phyloP scores from a whole-genome alignment of 2,113 vertebrate species.

The Limanda limanda region DNA sequence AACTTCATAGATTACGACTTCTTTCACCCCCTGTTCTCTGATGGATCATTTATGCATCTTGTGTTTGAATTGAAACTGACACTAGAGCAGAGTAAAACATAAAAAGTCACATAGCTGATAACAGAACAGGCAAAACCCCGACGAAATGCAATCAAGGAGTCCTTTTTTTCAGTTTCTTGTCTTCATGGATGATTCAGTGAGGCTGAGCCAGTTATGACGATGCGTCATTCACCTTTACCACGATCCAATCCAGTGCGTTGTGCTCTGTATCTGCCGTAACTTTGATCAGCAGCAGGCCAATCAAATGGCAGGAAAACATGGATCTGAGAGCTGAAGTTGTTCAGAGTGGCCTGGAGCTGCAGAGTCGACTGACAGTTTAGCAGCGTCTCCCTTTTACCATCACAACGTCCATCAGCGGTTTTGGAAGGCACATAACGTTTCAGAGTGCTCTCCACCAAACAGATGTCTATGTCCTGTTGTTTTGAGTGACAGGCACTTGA shows the following conservation, averaged over 20 bases:
- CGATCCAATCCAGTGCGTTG: neutral
- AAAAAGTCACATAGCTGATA: constrained; percentile 43
- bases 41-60: constrained; percentile 4
- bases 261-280: constrained; percentile 28
- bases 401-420: constrained; percentile 47
- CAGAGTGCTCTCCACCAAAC: constrained; percentile 52
- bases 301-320: constrained; percentile 27
- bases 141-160: constrained; percentile 23
- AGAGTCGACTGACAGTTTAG: constrained; percentile 21
- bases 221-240: neutral
- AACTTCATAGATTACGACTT: neutral
- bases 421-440: constrained; percentile 70
- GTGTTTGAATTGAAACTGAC: constrained; percentile 36
- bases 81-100: constrained; percentile 43
- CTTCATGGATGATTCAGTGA: constrained; percentile 24
- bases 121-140: constrained; percentile 49
- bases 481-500: constrained; percentile 85
- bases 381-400: constrained; percentile 49
- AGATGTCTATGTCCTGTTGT: constrained; percentile 77
- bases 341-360: constrained; percentile 6
- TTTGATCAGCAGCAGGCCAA: constrained; percentile 27
- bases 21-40: neutral
- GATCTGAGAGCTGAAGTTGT: constrained; percentile 20
- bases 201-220: neutral
- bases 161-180: constrained; percentile 27